Conservation (phyloP, 2,797 vertebrate species). For the Streptopelia turtur region DNA sequence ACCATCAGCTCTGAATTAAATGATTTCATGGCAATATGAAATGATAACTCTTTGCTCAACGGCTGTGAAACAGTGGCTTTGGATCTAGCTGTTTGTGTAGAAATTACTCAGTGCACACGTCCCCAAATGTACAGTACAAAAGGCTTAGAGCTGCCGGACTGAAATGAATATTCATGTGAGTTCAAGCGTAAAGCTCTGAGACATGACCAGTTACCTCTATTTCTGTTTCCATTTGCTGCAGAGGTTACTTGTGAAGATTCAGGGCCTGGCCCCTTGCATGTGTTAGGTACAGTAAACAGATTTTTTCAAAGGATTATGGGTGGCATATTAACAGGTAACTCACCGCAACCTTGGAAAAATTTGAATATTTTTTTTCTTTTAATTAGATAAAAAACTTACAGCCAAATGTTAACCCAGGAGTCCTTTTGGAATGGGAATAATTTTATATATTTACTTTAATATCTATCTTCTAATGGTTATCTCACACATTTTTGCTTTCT, state of each 20-base stretch:
- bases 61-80: neutral
- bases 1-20: constrained; percentile 62
- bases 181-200: constrained; percentile 67
- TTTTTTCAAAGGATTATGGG: neutral
- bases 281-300: constrained; percentile 15
- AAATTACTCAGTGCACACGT: constrained; percentile 24
- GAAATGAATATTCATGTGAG: constrained; percentile 69
- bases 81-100: constrained; percentile 1
- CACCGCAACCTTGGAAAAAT: neutral
- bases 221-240: constrained; percentile 46
- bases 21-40: constrained; percentile 58
- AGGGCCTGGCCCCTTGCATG: neutral
- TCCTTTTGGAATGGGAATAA: neutral
- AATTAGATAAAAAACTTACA: neutral
- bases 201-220: constrained; percentile 18
- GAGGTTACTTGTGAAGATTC: constrained; percentile 40
- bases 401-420: neutral
- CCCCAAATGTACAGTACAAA: neutral
- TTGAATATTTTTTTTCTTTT: neutral
- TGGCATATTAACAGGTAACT: neutral
- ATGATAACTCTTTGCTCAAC: constrained; percentile 38
- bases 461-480: neutral
- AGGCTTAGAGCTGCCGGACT: constrained; percentile 51
- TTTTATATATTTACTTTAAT: neutral
- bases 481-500: neutral